Evolutionary conservation across 2,888 invertebrate genomes (phyloP).

Genomic region (Idaea straminata): DNA sequence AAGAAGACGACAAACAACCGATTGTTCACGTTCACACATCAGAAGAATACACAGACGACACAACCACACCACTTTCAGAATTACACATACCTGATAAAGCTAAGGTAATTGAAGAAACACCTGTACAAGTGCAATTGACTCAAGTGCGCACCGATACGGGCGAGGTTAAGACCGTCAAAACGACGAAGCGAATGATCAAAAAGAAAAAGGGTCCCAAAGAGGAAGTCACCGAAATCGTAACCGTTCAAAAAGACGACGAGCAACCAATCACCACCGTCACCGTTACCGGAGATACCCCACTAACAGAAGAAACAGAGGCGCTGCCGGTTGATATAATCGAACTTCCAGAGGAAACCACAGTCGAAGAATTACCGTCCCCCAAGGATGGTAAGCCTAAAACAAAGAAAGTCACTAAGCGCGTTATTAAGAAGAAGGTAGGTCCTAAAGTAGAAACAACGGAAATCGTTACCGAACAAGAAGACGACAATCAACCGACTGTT

Average conservation of each 20-base stretch:
- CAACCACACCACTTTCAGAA: slow-evolving; percentile 24
- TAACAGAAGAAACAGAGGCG: not conserved
- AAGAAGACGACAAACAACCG: slow-evolving; percentile 34
- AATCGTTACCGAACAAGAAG: slow-evolving; percentile 11
- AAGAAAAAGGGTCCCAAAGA: slow-evolving; percentile 41
- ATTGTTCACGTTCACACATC: slow-evolving; percentile 49
- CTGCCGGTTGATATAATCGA: not conserved
- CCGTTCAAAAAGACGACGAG: slow-evolving; percentile 59
- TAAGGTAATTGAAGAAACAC: slow-evolving; percentile 24
- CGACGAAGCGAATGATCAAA: slow-evolving; percentile 40
- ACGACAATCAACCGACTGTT: slow-evolving; percentile 43
- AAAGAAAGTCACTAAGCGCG: slow-evolving; percentile 44
- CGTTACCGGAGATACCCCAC: not conserved
- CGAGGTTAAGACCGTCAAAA: slow-evolving; percentile 26
- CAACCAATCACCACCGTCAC: slow-evolving; percentile 21
- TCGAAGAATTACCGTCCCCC: slow-evolving; percentile 37
- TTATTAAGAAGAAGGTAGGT: slow-evolving; percentile 56
- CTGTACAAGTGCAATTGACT: slow-evolving; percentile 28
- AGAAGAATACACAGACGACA: slow-evolving; percentile 34
- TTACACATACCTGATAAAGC: slow-evolving; percentile 19
- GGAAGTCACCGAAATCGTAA: slow-evolving; percentile 62
- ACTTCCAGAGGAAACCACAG: slow-evolving; percentile 43
- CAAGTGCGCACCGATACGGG: slow-evolving; percentile 40
- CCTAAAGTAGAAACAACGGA: slow-evolving; percentile 35
- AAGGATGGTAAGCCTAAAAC: slow-evolving; percentile 37